Conservation (phyloP, 2,888 invertebrate genomes). For the Gymnocheta viridis region DNA sequence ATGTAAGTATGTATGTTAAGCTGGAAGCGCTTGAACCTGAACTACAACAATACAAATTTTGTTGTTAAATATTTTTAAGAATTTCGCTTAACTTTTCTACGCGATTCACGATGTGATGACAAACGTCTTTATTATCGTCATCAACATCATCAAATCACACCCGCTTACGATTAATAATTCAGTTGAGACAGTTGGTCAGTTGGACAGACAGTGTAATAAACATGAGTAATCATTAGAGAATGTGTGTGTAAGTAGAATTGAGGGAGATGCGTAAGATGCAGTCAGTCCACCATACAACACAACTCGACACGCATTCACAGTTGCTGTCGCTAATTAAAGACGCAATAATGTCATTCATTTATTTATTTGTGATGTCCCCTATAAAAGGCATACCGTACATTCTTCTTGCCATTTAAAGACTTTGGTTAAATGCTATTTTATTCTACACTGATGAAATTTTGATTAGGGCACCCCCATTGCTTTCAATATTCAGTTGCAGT, state of each 20-base stretch:
- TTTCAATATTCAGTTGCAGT: slow-evolving; percentile 17
- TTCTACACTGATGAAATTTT: slow-evolving; percentile 23
- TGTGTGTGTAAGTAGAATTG: slow-evolving; percentile 8
- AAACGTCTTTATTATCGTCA: slow-evolving; percentile 50
- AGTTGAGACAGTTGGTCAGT: not conserved
- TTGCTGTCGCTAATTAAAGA: slow-evolving; percentile 48
- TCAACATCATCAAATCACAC: slow-evolving; percentile 22
- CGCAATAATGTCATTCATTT: slow-evolving; percentile 49
- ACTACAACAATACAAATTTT: slow-evolving; percentile 1
- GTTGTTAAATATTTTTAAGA: slow-evolving; percentile 29
- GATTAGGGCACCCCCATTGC: slow-evolving; percentile 24
- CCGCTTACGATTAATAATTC: slow-evolving; percentile 17
- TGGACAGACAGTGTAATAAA: slow-evolving; percentile 23
- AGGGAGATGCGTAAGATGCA: slow-evolving; percentile 43
- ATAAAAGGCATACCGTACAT: slow-evolving; percentile 18
- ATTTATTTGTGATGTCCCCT: slow-evolving; percentile 23
- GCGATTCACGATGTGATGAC: slow-evolving; percentile 50
- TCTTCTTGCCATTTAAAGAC: slow-evolving; percentile 4
- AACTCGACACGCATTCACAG: slow-evolving; percentile 31
- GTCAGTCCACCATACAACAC: not conserved
- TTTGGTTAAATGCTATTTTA: not conserved
- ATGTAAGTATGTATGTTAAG: slow-evolving; percentile 9
- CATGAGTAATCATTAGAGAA: slow-evolving; percentile 57
- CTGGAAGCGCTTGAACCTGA: slow-evolving; percentile 33
- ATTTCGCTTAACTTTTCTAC: slow-evolving; percentile 20